Conservation (phyloP, 2,113 vertebrate species). For the Phalacrocorax pelagicus region DNA sequence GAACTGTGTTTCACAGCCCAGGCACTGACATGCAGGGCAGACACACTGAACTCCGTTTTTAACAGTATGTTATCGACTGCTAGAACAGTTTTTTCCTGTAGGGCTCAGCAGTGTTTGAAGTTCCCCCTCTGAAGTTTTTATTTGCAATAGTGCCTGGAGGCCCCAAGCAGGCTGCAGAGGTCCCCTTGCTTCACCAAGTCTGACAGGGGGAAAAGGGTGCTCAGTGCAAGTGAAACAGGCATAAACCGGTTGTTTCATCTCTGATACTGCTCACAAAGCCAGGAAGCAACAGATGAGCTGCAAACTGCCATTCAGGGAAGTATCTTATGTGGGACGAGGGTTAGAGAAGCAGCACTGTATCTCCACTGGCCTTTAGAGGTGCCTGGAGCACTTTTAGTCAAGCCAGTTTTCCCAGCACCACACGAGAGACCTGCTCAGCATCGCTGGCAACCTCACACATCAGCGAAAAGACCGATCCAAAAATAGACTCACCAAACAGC, state of each 20-base stretch:
- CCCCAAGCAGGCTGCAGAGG: background rate
- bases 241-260: background rate
- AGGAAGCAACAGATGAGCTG: background rate
- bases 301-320: background rate
- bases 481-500: background rate
- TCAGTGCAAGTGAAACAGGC: background rate
- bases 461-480: background rate
- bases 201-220: background rate
- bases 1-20: background rate
- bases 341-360: background rate
- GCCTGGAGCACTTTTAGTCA: background rate
- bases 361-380: background rate
- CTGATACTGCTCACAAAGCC: background rate
- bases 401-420: background rate
- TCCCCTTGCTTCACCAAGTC: background rate
- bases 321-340: background rate
- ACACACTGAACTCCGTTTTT: background rate
- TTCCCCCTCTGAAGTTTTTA: background rate
- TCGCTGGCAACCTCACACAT: accelerated
- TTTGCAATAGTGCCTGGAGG: background rate
- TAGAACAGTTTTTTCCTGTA: accelerated
- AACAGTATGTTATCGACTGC: background rate
- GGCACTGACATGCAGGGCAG: background rate
- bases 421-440: background rate
- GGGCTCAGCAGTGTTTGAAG: background rate